Evolutionary conservation across 1,140 invertebrate species (phyloP), one percentile per base, ranked within the genome.

Genomic region (Microplitis demolitor): DNA sequence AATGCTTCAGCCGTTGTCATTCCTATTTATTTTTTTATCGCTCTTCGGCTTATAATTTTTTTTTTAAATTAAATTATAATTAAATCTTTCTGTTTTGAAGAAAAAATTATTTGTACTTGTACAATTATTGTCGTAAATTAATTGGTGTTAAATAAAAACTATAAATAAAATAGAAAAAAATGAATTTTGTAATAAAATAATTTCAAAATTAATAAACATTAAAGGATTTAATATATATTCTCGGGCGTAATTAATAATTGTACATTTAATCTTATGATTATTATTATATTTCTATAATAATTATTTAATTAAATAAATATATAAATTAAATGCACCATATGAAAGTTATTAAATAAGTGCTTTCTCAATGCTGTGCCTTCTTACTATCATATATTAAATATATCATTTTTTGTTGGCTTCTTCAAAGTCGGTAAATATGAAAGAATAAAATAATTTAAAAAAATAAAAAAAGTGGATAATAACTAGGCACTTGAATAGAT

Each of bases 321-420:
- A 66, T 66, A 66, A 71, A 83, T 74, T 78, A 83, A 78, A 24
- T 79, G 74, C 76, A 81, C 69, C 69, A 77, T 80, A 74, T 75
- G 66, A 74, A 79, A 83, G 67, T 74, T 74, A 66, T 69, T 77
- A 77, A 71, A 79, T 75, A 81, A 83, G 80, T 84, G 78, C 82
- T 82, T 83, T 84, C 78, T 83, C 82, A 80, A 84, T 84, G 82
- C 77, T 73, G 82, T 84, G 82, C 82, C 83, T 84, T 84, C 77
- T 78, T 45, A 45, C 75, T 73, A 72, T 78, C 76, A 70, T 72
- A 76, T 66, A 71, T 75, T 77, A 72, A 69, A 69, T 77, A 75
- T 74, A 62, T 71, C 45, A 24, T 62, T 66, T 14, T 71, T 58
- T 39, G 34, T 31, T 39, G 33, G 24, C 64, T 51, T 53, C 70